Evolutionary conservation across 2,888 invertebrate species (phyloP).

Genomic region (Perdita meconis): DNA sequence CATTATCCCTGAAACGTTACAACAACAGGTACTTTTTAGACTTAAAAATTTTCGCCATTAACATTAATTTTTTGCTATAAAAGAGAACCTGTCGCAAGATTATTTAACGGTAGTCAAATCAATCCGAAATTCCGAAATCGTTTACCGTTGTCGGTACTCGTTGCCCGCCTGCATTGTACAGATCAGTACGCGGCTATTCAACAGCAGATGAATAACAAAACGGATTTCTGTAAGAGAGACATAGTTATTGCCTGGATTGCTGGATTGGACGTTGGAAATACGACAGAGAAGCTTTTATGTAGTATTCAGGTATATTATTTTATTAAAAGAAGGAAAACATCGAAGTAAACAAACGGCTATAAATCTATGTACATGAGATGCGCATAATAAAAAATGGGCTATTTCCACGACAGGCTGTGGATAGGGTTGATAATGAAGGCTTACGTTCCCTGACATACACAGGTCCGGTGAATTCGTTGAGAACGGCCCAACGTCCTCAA

Average conservation of each 20-base stretch:
- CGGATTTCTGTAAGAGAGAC: constrained; percentile 71
- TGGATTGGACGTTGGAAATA: constrained; percentile 78
- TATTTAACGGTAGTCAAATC: constrained; percentile 79
- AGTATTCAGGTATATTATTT: constrained; percentile 78
- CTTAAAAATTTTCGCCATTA: constrained; percentile 16
- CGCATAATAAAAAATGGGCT: constrained; percentile 30
- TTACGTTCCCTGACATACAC: constrained; percentile 80
- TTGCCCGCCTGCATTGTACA: constrained; percentile 76
- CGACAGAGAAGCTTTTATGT: constrained; percentile 74
- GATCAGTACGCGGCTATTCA: constrained; percentile 58
- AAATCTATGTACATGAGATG: constrained; percentile 34
- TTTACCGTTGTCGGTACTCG: constrained; percentile 79
- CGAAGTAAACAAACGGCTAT: constrained; percentile 35
- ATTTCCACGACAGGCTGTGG: constrained; percentile 74
- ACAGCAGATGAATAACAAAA: constrained; percentile 65
- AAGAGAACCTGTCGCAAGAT: constrained; percentile 77
- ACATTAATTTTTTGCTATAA: constrained; percentile 39
- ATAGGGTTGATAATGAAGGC: constrained; percentile 75
- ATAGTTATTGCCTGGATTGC: constrained; percentile 81
- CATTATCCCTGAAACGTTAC: too few relatives aligned
- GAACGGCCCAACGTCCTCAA: constrained; percentile 79
- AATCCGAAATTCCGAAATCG: constrained; percentile 79
- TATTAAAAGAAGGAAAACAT: constrained; percentile 20
- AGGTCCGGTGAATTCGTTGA: constrained; percentile 80
- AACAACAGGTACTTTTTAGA: too few relatives aligned